These are phyloP conservation scores for Palythoa grandis DNA, from an alignment of 92 coral and sea anemone genomes.

Conservation along the genomic window DNA sequence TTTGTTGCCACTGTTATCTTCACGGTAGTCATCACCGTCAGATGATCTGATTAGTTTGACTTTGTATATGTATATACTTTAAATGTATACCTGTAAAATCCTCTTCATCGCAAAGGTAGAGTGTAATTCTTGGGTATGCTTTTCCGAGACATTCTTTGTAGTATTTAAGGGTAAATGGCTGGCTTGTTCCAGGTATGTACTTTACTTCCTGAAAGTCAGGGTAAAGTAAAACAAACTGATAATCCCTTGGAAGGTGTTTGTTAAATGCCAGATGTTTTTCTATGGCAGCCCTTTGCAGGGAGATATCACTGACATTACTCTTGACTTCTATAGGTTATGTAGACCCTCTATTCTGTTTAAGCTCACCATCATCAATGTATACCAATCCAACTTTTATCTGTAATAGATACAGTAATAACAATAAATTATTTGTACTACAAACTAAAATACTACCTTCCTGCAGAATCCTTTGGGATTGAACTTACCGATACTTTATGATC, in stretches of 20 bases:
- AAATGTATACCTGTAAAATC: slow-evolving; percentile 21
- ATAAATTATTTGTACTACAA: no score
- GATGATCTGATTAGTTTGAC: slow-evolving; percentile 3
- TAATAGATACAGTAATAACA: no score
- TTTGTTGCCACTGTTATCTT: slow-evolving; percentile 6
- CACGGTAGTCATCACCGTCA: slow-evolving; percentile 6
- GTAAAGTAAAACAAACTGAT: slow-evolving; percentile 10
- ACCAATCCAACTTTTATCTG: slow-evolving; percentile 19
- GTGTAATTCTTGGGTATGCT: neutral
- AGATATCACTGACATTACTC: neutral
- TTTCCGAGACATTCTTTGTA: neutral
- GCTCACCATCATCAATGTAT: slow-evolving; percentile 31
- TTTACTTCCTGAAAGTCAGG: slow-evolving; percentile 18
- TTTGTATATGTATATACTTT: no score
- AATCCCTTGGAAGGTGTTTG: slow-evolving; percentile 17
- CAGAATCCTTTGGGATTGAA: neutral
- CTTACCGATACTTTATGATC: slow-evolving; percentile 9
- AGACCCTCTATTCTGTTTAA: slow-evolving; percentile 44
- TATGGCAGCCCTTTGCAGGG: slow-evolving; percentile 12
- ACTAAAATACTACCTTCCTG: no score
- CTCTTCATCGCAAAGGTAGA: slow-evolving; percentile 7
- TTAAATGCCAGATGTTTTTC: slow-evolving; percentile 15
- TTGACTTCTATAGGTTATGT: slow-evolving; percentile 39
- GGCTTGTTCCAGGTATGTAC: slow-evolving; percentile 9
- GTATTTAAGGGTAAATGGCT: slow-evolving; percentile 2